Conservation (phyloP, 2,888 invertebrate genomes). For the Acanthosepion lycidas region DNA sequence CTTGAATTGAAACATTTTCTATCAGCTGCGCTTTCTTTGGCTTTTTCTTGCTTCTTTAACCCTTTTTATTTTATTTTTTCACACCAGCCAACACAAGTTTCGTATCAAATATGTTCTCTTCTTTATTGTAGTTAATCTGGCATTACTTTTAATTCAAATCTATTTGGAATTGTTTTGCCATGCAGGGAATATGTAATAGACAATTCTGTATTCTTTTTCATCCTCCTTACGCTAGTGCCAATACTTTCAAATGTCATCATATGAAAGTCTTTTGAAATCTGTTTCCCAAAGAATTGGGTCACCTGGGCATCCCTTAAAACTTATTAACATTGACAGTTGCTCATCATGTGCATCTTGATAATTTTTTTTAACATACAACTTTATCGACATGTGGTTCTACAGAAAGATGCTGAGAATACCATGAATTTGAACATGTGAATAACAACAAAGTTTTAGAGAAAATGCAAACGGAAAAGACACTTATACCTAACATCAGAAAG, state of each 20-base stretch:
- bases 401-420: too few species aligned
- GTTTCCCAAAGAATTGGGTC: background rate
- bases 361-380: too few species aligned
- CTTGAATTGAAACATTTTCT: background rate
- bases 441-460: too few species aligned
- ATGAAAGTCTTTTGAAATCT: background rate
- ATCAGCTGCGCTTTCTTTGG: background rate
- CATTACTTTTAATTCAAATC: background rate
- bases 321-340: background rate
- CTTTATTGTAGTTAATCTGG: constrained; percentile 12
- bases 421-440: too few species aligned
- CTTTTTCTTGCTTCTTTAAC: background rate
- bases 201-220: background rate
- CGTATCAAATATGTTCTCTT: background rate
- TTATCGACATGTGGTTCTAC: too few species aligned
- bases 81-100: background rate
- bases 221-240: background rate
- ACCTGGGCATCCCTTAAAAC: background rate
- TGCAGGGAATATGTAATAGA: background rate
- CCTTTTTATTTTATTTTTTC: background rate
- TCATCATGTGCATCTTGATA: too few species aligned
- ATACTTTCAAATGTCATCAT: background rate
- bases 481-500: too few species aligned
- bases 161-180: background rate
- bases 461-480: too few species aligned